Evolutionary conservation across 2,113 vertebrate genomes (phyloP), one percentile per base, ranked within the genome.

Genomic region (Coregonus clupeaformis): DNA sequence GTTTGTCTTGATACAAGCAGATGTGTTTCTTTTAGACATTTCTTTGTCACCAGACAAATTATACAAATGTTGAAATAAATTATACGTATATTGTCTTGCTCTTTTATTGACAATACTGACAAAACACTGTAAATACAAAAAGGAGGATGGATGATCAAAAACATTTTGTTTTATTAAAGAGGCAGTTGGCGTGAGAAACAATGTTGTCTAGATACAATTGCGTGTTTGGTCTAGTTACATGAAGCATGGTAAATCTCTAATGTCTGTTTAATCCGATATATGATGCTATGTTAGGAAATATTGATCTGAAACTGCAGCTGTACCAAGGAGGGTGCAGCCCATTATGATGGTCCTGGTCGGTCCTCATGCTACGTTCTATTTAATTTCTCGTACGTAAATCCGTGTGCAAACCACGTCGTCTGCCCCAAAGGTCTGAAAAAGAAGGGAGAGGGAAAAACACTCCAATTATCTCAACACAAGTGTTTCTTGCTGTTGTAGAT

Each of bases 381-480:
- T 91, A 97, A 11, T 13, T 52, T 94, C 96, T 73, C 96, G 92
- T 42, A 95, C 81, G 66, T 98, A 98, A 92, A 98, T 93, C 84
- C 96, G 94, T 7, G 96, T 98, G 91, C 97, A 98, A 77, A 98
- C 93, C 82, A 98, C 94, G 0, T 97, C 95, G 25, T 98, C 94
- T 0, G 97, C 96, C 73, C 96, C 97, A 6, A 98, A 96, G 1
- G 91, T 96, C 97, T 98, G 94, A 73, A 87, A 91, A 3, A 84
- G 85, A 69, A 83, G 55, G 81, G 71, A 22, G 1, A 71, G 85
- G 84, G 3, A 84, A 20, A 55, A 22, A 24, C n/a, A 60, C 22
- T 11, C 57, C 57, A 60, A 2, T 55, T 20, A 14, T 11, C 18
- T 22, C 6, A 60, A 42, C 36, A 42, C 1, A 42, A 42, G 9